Base-by-base conservation (phyloP, 2,113 vertebrate genomes). In the Corynorhinus townsendii region DNA sequence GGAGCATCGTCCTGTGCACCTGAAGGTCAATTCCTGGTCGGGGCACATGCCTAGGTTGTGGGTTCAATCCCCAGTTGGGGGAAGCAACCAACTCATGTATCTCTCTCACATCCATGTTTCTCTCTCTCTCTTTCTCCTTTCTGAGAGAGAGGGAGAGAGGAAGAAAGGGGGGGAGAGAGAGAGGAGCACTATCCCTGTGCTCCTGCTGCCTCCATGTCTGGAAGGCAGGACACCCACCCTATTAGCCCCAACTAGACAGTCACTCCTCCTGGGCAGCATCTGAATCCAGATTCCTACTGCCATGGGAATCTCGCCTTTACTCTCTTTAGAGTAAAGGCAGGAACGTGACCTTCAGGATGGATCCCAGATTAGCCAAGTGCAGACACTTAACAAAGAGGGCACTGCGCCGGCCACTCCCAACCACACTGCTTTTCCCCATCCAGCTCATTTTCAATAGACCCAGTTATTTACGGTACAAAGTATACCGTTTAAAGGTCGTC, bases 291-390 rank as follows among this genome's bases (percentile, higher is more conserved):
- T 80, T 52, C 49, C 72, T 69, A 11, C 7, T 7, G n/a, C 38
- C 68, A 84, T n/a, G 9, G 19, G 20, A 68, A 84, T 20, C 40
- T 68, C n/a, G 59, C 14, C 71, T 89, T 87, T 19, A 49, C 45
- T 82, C 1, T 95, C 68, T 92, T 28, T 73, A 72, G 80, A 90
- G 79, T 2, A 79, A 93, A 96, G 47, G 52, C 75, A 90, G 80
- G 76, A 83, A 28, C 19, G 24, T 77, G 52, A 7, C 69, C 20
- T 88, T 71, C 62, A 72, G n/a, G 54, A 30, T 56, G n/a, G 35
- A 30, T 43, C 33, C 7, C 19, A n/a, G 33, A 56, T 45, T 38
- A 54, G 2, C 7, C 49, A 76, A 86, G 11, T 4, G 22, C 49
- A 92, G 75, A 87, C 19, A 7, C 45, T 19, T 47, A 26, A 75